Conservation (phyloP, 1,140 invertebrate genomes). For the Delia radicum region DNA sequence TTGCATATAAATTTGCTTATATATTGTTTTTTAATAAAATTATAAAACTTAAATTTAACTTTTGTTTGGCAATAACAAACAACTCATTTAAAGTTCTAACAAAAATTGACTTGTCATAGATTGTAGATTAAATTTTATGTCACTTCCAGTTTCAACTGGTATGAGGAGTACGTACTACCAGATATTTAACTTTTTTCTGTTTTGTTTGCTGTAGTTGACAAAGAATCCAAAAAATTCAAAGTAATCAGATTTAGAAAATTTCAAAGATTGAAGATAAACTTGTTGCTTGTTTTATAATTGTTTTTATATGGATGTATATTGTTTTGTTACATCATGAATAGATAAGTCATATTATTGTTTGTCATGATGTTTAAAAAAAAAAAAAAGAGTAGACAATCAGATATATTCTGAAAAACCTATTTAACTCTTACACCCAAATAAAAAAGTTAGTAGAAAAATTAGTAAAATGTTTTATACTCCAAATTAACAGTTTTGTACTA, state of each 20-base stretch:
- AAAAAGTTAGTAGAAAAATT: too few species aligned
- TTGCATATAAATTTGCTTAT: background rate
- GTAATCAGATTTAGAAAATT: background rate
- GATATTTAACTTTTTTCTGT: background rate
- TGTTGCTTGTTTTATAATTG: background rate
- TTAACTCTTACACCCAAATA: too few species aligned
- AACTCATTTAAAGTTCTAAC: background rate
- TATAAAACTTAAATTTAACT: background rate
- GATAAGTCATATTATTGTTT: too few species aligned
- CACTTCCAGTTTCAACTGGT: background rate
- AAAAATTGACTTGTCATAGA: background rate
- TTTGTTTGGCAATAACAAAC: too few species aligned
- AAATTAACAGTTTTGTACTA: too few species aligned
- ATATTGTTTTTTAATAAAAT: too few species aligned
- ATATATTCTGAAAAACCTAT: too few species aligned
- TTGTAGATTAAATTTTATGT: background rate
- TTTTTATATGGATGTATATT: background rate
- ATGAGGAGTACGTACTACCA: background rate
- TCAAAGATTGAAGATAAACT: background rate
- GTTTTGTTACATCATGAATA: background rate
- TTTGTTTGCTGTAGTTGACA: background rate
- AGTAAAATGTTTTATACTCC: too few species aligned
- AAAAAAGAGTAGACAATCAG: too few species aligned
- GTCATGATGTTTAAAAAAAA: too few species aligned
- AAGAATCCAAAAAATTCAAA: background rate